A percentile compares a stretch with the other conserved stretches of the same genome.
phyloP scores from a whole-genome alignment of 2,888 invertebrate genomes.

The Smittia aterrima region DNA sequence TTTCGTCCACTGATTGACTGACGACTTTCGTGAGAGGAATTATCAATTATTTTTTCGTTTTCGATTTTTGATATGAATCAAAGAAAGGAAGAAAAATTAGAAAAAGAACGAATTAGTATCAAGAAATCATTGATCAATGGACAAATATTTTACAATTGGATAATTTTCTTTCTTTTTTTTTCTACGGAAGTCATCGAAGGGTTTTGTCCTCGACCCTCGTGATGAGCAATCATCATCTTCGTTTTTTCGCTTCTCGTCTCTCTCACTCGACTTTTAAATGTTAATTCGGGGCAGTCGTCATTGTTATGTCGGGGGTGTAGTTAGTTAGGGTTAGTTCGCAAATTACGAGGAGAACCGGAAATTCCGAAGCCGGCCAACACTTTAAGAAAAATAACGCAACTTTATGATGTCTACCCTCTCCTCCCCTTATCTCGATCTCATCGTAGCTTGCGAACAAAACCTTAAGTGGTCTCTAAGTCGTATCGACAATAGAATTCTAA shows the following conservation, averaged over 20 bases:
- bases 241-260: too few species aligned
- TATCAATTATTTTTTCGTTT: not conserved
- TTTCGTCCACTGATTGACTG: conserved; percentile 10
- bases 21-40: not conserved
- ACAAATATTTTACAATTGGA: not conserved
- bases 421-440: too few species aligned
- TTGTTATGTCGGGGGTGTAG: too few species aligned
- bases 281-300: too few species aligned
- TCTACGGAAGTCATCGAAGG: not conserved
- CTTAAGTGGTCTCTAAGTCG: too few species aligned
- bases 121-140: not conserved
- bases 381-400: too few species aligned
- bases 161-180: not conserved
- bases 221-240: not conserved
- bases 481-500: not conserved
- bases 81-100: conserved; percentile 18
- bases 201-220: not conserved
- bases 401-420: too few species aligned
- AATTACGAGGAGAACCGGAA: too few species aligned
- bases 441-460: too few species aligned
- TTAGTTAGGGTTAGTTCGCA: too few species aligned
- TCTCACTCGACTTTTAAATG: too few species aligned
- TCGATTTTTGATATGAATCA: not conserved
- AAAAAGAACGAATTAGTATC: conserved; percentile 23
- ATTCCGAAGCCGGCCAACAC: too few species aligned